Evolutionary conservation across 2,113 vertebrate species (phyloP).

Genomic region (Morone chrysops): DNA sequence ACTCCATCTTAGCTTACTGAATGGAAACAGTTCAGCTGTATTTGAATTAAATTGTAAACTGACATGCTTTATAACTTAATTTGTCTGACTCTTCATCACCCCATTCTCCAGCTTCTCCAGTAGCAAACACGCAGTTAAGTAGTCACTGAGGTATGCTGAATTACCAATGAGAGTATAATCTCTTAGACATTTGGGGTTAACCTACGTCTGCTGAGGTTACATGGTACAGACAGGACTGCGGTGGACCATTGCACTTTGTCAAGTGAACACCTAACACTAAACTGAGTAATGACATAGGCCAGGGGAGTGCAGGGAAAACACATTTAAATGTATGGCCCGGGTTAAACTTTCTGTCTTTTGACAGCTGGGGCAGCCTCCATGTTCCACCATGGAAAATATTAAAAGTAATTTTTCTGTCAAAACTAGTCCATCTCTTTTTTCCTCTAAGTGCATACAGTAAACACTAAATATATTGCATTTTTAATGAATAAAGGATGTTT

Average conservation of each 20-base stretch:
- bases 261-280: constrained; percentile 68
- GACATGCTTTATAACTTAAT: constrained; percentile 21
- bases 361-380: constrained; percentile 22
- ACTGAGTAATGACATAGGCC: constrained; percentile 68
- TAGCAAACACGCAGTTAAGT: constrained; percentile 47
- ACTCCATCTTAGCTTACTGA: not conserved
- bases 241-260: constrained; percentile 62
- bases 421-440: constrained; percentile 11
- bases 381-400: constrained; percentile 42
- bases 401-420: not conserved
- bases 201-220: constrained; percentile 63
- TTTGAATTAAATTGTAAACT: constrained; percentile 10
- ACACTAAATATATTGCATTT: not conserved
- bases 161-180: constrained; percentile 45
- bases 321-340: constrained; percentile 38
- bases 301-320: constrained; percentile 51
- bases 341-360: constrained; percentile 34
- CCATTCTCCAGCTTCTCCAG: constrained; percentile 3
- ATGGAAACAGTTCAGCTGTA: not conserved
- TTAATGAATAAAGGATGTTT: not conserved
- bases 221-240: constrained; percentile 56
- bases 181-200: constrained; percentile 63
- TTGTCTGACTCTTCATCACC: constrained; percentile 13
- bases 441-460: not conserved
- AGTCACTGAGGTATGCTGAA: constrained; percentile 45